Evolutionary conservation across 2,797 vertebrate species (phyloP).

Genomic region (Momotus momota): DNA sequence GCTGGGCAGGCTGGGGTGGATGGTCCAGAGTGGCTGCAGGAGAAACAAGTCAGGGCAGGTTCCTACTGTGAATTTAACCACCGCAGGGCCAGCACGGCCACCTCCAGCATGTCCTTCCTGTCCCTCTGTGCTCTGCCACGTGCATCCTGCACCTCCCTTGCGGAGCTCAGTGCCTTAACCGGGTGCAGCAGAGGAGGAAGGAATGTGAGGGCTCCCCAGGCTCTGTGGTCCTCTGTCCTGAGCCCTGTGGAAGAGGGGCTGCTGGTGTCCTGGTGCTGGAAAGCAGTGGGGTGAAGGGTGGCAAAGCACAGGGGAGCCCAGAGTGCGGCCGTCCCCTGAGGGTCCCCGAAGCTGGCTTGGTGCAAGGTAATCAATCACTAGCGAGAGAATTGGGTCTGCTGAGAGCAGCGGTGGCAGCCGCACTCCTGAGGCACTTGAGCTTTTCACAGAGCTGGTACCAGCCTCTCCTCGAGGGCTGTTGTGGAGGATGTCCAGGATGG

Average conservation of each 20-base stretch:
- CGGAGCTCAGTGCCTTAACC: background rate
- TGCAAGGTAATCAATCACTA: background rate
- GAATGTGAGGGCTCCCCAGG: background rate
- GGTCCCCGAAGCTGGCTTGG: background rate
- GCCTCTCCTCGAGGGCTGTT: background rate
- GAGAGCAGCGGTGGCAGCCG: background rate
- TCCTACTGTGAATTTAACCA: background rate
- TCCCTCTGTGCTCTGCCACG: background rate
- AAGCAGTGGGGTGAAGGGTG: rapidly evolving
- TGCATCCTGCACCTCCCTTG: background rate
- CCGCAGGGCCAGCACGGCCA: background rate
- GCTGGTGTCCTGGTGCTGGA: background rate
- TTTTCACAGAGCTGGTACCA: background rate
- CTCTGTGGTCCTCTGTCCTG: background rate
- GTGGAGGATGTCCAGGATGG: background rate
- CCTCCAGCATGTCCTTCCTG: rapidly evolving
- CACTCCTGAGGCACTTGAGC: background rate
- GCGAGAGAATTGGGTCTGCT: background rate
- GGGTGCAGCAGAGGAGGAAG: background rate
- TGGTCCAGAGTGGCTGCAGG: background rate
- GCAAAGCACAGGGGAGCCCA: background rate
- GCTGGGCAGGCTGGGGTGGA: background rate
- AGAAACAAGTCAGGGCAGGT: background rate
- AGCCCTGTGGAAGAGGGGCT: background rate
- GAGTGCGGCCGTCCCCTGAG: background rate